Evolutionary conservation across 2,888 invertebrate genomes (phyloP).

Genomic region (Lumbricus terrestris): DNA sequence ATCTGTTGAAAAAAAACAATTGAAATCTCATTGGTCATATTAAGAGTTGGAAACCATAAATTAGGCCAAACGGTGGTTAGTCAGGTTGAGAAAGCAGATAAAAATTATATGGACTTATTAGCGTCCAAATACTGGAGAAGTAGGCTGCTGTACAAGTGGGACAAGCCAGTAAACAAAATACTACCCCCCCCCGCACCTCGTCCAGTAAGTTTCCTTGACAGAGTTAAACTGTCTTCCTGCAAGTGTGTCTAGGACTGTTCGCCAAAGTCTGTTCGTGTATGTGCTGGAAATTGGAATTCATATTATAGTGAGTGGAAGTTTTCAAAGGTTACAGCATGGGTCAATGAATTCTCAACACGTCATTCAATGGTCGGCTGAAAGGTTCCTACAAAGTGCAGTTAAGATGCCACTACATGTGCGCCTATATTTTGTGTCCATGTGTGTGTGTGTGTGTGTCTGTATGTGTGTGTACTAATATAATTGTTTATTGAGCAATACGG

Average conservation of each 20-base stretch:
- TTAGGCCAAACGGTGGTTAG: neutral
- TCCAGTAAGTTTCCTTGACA: neutral
- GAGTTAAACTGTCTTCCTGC: neutral
- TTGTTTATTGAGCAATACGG: too few relatives aligned
- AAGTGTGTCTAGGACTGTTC: neutral
- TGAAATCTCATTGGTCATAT: neutral
- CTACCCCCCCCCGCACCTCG: neutral
- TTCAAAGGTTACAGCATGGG: too few relatives aligned
- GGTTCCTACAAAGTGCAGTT: neutral
- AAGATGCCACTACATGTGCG: neutral
- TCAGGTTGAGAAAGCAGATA: neutral
- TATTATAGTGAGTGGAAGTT: too few relatives aligned
- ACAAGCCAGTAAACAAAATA: neutral
- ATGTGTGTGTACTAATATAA: too few relatives aligned
- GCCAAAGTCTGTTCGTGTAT: neutral
- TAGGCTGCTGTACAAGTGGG: neutral
- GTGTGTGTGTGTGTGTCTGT: neutral
- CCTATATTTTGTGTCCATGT: neutral
- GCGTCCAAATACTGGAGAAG: neutral
- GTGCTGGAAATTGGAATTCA: too few relatives aligned
- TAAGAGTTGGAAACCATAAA: neutral
- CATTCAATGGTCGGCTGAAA: too few relatives aligned
- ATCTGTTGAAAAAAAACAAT: neutral
- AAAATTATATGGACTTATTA: neutral
- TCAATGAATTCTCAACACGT: too few relatives aligned